Evolutionary conservation across 2,797 vertebrate genomes (phyloP), one percentile per base, ranked within the genome.

Genomic region (Oreonectes daqikongensis): DNA sequence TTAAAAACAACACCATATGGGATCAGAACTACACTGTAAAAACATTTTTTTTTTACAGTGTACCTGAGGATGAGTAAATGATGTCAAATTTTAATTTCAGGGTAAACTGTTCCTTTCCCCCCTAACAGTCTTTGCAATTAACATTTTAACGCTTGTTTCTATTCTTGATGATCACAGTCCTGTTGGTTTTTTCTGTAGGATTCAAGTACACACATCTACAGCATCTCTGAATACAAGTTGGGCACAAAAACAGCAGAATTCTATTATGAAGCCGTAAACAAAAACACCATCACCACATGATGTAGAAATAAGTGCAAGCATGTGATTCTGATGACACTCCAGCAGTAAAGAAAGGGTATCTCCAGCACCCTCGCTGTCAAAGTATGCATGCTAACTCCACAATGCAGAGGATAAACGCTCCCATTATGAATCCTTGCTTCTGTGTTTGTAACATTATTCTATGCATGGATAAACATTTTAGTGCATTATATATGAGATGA

Each of bases 321-420:
- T 44, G 35, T 68, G 79, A 76, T 82, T 81, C 65, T 78, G 68
- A 69, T 80, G 75, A 74, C 20, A 65, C 66, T 75, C 75, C 52
- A 55, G 67, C 70, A 53, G 52, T 14, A 53, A 46, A 66, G 63
- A 63, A 59, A 77, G 71, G 81, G 82, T 79, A 68, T 84, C 79
- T 80, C 32, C 53, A 66, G 66, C 69, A 61, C 35, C 14, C 26
- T 5, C 61, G 32, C 38, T n/a, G 77, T 79, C 70, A 79, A 64
- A 72, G 52, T 74, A 61, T 22, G 18, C 46, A n/a, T 2, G 7
- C 17, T 20, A 6, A 50, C 28, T 2, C 2, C 28, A 35, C 10
- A 7, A 32, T 32, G 30, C 30, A 32, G 30, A 6, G 30, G 30
- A 7, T 5, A 32, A 9, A 35, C 10, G 1, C 35, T 35, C 8